Evolutionary conservation across 2,797 vertebrate species (phyloP).

Genomic region (Acipenser oxyrinchus): DNA sequence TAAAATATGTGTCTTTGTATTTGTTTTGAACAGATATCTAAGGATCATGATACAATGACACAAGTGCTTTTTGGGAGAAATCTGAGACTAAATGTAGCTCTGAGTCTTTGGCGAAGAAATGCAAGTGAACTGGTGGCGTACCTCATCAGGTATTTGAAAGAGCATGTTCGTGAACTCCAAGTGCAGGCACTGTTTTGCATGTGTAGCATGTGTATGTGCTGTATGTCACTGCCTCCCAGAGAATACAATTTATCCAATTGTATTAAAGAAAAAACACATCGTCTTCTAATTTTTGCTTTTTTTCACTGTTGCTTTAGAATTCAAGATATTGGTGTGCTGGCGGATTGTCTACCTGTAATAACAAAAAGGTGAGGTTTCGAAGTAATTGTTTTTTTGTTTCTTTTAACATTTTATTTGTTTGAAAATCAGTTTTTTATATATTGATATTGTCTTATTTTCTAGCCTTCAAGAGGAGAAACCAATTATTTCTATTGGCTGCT

Average conservation of each 20-base stretch:
- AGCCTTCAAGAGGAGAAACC: slow-evolving; percentile 77
- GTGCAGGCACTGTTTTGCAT: neutral
- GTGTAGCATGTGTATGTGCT: neutral
- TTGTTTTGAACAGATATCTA: slow-evolving; percentile 62
- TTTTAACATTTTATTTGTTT: no score
- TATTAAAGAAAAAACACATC: neutral
- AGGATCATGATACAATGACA: slow-evolving; percentile 75
- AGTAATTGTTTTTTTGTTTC: no score
- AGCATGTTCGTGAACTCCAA: neutral
- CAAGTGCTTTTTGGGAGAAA: slow-evolving; percentile 83
- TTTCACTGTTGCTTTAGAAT: slow-evolving; percentile 52
- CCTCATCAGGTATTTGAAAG: slow-evolving; percentile 67
- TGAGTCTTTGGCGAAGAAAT: slow-evolving; percentile 83
- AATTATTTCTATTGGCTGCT: slow-evolving; percentile 81
- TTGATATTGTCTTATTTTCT: slow-evolving; percentile 21
- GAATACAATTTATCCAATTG: slow-evolving; percentile 1
- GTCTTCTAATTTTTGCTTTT: neutral
- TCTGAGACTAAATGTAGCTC: slow-evolving; percentile 80
- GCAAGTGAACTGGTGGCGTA: slow-evolving; percentile 81
- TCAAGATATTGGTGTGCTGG: slow-evolving; percentile 78
- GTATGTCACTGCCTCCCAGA: no score
- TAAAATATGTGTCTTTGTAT: neutral
- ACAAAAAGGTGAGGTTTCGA: slow-evolving; percentile 73
- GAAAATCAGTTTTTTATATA: neutral
- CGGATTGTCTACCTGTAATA: slow-evolving; percentile 85